phyloP scores from a whole-genome alignment of 2,113 vertebrate genomes.

The Glaucidium brasilianum region DNA sequence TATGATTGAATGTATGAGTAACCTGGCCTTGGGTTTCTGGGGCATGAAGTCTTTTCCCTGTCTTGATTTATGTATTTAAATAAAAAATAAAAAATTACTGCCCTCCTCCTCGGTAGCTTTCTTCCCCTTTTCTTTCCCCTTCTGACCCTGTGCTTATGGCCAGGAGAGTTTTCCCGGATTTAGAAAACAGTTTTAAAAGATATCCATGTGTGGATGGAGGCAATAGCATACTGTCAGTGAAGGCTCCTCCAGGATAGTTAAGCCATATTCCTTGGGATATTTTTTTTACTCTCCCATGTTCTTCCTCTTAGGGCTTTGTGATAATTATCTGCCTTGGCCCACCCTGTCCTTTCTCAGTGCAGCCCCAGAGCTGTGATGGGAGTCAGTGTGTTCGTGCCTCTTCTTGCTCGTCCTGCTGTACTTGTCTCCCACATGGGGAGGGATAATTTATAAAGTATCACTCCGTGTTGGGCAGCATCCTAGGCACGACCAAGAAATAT shows the following conservation, averaged over 20 bases:
- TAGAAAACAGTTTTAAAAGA: neutral
- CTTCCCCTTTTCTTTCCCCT: neutral
- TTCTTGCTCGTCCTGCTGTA: neutral
- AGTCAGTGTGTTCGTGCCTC: neutral
- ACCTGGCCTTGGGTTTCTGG: slow-evolving; percentile 18
- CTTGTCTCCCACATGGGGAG: fast-evolving
- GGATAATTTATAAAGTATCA: neutral
- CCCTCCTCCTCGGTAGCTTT: neutral
- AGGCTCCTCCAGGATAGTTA: neutral
- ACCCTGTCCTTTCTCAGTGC: neutral
- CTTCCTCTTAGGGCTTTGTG: neutral
- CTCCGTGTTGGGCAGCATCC: neutral
- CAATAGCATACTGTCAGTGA: fast-evolving
- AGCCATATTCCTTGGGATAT: neutral
- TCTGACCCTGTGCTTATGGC: neutral
- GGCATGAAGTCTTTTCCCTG: neutral
- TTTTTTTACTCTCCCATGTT: neutral
- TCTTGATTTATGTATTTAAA: neutral
- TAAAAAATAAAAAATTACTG: neutral
- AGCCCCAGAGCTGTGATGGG: neutral
- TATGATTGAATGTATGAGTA: slow-evolving; percentile 1
- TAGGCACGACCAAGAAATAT: neutral
- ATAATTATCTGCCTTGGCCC: neutral
- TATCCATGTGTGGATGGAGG: neutral
- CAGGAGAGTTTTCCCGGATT: neutral